Conservation (phyloP, 2,888 invertebrate species). For the Acanthoscelides obtectus region DNA sequence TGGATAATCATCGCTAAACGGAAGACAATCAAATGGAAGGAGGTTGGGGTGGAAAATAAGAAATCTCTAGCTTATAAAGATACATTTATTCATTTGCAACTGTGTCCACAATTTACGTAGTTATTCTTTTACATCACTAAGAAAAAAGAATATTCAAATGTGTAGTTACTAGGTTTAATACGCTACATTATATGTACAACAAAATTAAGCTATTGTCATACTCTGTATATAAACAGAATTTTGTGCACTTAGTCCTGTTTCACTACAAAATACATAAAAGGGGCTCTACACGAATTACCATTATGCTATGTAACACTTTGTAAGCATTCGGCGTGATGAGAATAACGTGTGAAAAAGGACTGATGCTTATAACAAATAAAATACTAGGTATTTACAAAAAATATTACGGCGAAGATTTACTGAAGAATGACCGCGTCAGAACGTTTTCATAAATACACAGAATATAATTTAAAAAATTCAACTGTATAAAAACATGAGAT, state of each 20-base stretch:
- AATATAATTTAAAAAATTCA: constrained; percentile 12
- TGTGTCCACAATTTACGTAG: constrained; percentile 38
- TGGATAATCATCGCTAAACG: too few species aligned
- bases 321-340: constrained; percentile 20
- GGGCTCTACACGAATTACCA: not conserved
- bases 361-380: constrained; percentile 7
- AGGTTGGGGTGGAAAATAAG: not conserved
- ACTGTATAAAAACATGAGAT: constrained; percentile 6
- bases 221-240: constrained; percentile 32
- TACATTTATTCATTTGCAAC: constrained; percentile 41
- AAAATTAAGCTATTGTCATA: constrained; percentile 39
- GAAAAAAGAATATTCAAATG: constrained; percentile 33
- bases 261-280: constrained; percentile 10
- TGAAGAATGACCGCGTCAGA: constrained; percentile 12
- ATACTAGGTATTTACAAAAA: constrained; percentile 13
- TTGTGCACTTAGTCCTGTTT: constrained; percentile 26
- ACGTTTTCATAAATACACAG: constrained; percentile 14
- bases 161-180: constrained; percentile 33
- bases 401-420: constrained; percentile 13
- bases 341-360: not conserved
- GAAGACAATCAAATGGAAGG: too few species aligned
- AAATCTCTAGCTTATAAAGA: constrained; percentile 30
- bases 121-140: constrained; percentile 30
- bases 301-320: constrained; percentile 2
- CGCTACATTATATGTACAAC: constrained; percentile 37